A percentile compares a stretch with the other conserved stretches of the same genome.
Evolutionary conservation across 2,888 invertebrate species (phyloP).

Genomic region (Acronicta leporina): DNA sequence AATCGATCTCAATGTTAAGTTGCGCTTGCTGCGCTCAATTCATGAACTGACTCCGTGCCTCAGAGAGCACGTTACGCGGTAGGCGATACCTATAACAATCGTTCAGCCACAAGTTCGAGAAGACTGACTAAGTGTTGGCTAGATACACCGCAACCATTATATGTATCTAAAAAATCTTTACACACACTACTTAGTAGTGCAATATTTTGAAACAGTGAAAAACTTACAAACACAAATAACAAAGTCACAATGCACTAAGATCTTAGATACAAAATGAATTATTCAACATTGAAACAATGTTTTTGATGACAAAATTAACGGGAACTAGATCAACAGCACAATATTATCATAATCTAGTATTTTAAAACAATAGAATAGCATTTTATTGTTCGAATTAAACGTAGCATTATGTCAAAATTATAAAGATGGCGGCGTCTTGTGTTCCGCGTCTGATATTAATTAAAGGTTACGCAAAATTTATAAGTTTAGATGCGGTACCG

Average conservation of each 20-base stretch:
- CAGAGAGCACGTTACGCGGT: too few relatives aligned
- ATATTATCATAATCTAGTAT: conserved; percentile 51
- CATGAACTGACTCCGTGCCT: too few relatives aligned
- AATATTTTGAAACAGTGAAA: conserved; percentile 18
- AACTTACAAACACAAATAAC: conserved; percentile 30
- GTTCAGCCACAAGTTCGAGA: too few relatives aligned
- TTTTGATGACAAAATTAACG: conserved; percentile 54
- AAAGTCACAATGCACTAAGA: conserved; percentile 44
- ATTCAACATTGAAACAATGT: conserved; percentile 38
- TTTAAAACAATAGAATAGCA: conserved; percentile 51
- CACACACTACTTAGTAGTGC: conserved; percentile 32
- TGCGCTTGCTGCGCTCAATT: too few relatives aligned
- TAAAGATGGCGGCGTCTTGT: conserved; percentile 34
- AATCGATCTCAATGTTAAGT: too few relatives aligned
- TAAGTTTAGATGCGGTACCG: conserved; percentile 48
- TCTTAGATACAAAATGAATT: conserved; percentile 37
- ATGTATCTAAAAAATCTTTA: conserved; percentile 42
- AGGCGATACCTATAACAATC: too few relatives aligned
- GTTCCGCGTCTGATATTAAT: conserved; percentile 54
- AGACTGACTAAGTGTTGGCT: not conserved
- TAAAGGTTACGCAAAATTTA: conserved; percentile 55
- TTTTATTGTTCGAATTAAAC: conserved; percentile 51
- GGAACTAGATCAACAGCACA: conserved; percentile 52
- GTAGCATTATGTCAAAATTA: conserved; percentile 46
- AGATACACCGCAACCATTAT: conserved; percentile 8